Conservation (phyloP, 2,113 vertebrate genomes). For the Phaethornis superciliosus region DNA sequence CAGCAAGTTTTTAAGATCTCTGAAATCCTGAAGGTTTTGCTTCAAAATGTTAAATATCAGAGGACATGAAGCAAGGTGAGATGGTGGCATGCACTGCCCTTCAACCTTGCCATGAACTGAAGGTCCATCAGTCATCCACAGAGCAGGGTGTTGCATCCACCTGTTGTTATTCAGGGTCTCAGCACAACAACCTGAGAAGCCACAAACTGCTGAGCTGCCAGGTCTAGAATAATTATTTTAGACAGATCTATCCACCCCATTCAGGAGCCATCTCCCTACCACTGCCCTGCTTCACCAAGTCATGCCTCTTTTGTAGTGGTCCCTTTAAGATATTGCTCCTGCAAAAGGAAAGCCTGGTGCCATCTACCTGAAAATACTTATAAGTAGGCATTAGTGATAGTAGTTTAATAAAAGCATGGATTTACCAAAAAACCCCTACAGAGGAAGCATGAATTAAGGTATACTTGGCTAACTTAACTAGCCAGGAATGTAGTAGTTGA, state of each 20-base stretch:
- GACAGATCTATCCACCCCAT: background rate
- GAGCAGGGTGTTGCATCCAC: background rate
- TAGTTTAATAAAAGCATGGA: background rate
- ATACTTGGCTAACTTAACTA: background rate
- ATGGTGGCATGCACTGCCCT: background rate
- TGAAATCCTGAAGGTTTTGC: background rate
- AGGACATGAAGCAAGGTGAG: background rate
- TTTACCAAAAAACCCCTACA: background rate
- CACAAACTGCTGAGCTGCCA: background rate
- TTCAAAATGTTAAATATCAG: background rate
- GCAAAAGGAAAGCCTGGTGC: background rate
- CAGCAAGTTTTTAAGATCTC: background rate
- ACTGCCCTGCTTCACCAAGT: fast-evolving
- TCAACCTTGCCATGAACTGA: background rate
- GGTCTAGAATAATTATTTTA: background rate
- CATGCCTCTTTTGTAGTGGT: background rate
- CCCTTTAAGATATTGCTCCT: background rate
- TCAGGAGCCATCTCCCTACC: background rate
- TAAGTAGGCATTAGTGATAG: background rate
- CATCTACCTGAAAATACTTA: background rate
- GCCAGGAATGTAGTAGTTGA: background rate
- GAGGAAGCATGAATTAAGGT: background rate
- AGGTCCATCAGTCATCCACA: background rate
- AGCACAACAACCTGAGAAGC: background rate
- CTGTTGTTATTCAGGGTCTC: background rate